Conservation (phyloP, 2,113 vertebrate genomes). For the Mustela nigripes region DNA sequence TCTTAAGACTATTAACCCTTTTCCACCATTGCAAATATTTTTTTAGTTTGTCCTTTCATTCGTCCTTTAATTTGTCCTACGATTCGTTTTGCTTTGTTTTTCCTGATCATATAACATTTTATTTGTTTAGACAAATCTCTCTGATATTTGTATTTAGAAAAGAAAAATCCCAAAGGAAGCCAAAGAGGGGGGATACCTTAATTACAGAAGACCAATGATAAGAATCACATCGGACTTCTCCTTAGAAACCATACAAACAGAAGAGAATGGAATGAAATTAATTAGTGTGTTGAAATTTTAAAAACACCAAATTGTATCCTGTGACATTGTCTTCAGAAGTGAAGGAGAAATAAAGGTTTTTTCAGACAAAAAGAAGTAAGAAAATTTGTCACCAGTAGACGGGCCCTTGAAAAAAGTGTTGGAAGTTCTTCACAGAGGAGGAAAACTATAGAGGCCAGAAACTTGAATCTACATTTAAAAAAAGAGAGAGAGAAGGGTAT, state of each 20-base stretch:
- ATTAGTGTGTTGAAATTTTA: conserved; percentile 6
- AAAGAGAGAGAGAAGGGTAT: background rate
- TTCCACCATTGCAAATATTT: background rate
- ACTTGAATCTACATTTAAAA: background rate
- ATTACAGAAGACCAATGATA: background rate
- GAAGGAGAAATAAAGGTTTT: conserved; percentile 16
- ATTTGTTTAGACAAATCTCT: conserved; percentile 27
- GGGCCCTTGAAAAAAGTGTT: background rate
- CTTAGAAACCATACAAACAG: background rate
- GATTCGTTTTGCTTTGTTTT: conserved; percentile 35
- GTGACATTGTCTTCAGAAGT: conserved; percentile 30
- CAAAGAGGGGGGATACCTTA: background rate
- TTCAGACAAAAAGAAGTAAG: background rate
- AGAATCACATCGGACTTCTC: conserved; percentile 26
- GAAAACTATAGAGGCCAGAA: background rate
- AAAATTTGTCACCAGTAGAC: background rate
- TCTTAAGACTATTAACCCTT: background rate
- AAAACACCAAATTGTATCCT: background rate
- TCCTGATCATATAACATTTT: conserved; percentile 27
- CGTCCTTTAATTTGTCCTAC: background rate
- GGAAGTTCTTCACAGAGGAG: background rate
- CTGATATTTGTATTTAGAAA: conserved; percentile 39
- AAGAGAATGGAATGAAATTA: conserved; percentile 13
- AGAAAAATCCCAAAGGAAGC: conserved; percentile 21
- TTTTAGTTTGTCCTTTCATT: background rate